Base-by-base conservation (phyloP, 1,140 invertebrate genomes). In the Pararge aegeria region DNA sequence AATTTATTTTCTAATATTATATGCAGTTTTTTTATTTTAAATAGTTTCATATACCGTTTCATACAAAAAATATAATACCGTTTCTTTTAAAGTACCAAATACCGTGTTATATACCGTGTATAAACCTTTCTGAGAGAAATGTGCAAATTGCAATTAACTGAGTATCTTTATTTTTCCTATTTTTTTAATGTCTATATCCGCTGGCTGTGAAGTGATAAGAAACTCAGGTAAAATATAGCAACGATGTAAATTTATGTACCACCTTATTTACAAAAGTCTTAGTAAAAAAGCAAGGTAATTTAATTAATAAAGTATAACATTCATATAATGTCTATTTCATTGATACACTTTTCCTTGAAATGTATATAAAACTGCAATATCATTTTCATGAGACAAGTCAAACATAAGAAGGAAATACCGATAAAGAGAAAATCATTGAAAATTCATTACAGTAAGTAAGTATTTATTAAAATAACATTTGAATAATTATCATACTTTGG, bases 191-290 rank as follows among this genome's bases (percentile, higher is more conserved):
- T 46, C 34, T 24, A 18, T 51, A 30, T 40, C 37, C 61, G 61
- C 66, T 80, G 80, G 78, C 80, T 83, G 80, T 83, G 80, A 81
- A 69, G 69, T 60, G 66, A 60, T 68, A 64, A 61, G 72, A 64
- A 71, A 58, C 71, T 59, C 46, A 67, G 54, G 65, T 49, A 66
- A 67, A 64, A 51, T 65, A 50, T 65, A 63, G 15, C 16, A 42
- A 42, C 13, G 38, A 42, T 16, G 3, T 15, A 18, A 34, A 42
- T 5, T 73, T 78, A 73, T 75, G 57, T 78, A 78, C 66, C 68
- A 70, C 67, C 54, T 68, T 62, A 24, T 24, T 24, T 2, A 24
- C 7, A 24, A 67, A 66, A 37, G 59, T 52, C 49, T 62, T 68
- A 66, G 48, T 60, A 20, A 66, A 66, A 55, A 18, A 60, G 48